phyloP scores from a whole-genome alignment of 2,113 vertebrate species.

The Halichoerus grypus region DNA sequence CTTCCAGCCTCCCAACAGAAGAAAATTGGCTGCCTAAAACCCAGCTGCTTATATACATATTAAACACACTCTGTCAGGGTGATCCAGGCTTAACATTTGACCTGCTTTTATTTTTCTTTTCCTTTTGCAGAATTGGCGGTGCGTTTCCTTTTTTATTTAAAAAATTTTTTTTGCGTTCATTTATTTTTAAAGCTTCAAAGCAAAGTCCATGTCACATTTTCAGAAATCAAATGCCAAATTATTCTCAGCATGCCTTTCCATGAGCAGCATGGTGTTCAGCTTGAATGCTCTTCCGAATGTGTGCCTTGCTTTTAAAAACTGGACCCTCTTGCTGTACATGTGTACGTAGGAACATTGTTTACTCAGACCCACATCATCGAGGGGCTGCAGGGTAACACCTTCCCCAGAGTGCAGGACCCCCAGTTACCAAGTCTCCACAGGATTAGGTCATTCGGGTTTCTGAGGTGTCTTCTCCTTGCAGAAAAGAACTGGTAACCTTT shows the following conservation, averaged over 20 bases:
- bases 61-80: neutral
- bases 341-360: neutral
- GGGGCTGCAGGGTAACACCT: too few relatives aligned
- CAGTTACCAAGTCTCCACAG: neutral
- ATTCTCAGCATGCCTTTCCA: neutral
- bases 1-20: neutral
- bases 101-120: neutral
- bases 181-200: neutral
- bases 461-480: neutral
- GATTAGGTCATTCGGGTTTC: neutral
- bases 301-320: neutral
- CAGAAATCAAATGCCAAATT: neutral
- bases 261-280: fast-evolving
- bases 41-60: neutral
- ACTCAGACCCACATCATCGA: too few relatives aligned
- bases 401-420: neutral
- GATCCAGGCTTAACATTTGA: neutral
- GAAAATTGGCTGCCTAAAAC: neutral
- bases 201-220: neutral
- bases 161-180: neutral
- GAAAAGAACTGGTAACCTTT: neutral
- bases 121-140: neutral
- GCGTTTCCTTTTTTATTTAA: neutral
- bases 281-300: fast-evolving
- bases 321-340: fast-evolving